Conservation (phyloP, 2,797 vertebrate species). For the Phyllotis vaccarum region DNA sequence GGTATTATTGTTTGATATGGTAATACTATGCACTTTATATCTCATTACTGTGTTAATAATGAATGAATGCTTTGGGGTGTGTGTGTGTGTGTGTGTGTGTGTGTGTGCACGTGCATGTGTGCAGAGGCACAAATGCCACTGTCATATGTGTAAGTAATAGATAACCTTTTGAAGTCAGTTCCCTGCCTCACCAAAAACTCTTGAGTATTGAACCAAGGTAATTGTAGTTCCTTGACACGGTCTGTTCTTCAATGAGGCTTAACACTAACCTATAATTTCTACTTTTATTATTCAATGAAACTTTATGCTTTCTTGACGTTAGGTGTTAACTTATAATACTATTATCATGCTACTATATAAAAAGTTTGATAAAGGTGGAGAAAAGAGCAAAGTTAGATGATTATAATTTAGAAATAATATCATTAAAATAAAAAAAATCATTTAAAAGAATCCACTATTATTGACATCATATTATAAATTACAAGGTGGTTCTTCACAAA, state of each 20-base stretch:
- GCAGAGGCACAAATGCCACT: too few species aligned
- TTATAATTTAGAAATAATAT: background rate
- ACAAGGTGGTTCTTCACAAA: background rate
- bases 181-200: accelerated
- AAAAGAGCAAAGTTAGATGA: background rate
- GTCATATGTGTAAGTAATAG: background rate
- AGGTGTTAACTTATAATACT: background rate
- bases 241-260: background rate
- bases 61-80: background rate
- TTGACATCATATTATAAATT: background rate
- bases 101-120: background rate
- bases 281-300: background rate
- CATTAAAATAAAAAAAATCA: background rate
- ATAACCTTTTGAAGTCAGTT: background rate
- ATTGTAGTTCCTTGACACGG: accelerated
- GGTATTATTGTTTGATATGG: background rate
- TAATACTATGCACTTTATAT: background rate
- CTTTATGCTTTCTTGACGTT: too few species aligned
- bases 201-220: background rate
- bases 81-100: too few species aligned
- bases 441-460: background rate
- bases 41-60: background rate
- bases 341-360: background rate
- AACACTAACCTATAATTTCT: background rate
- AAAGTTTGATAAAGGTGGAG: background rate